phyloP scores from a whole-genome alignment of 2,888 invertebrate species.

The Andrena fulva region DNA sequence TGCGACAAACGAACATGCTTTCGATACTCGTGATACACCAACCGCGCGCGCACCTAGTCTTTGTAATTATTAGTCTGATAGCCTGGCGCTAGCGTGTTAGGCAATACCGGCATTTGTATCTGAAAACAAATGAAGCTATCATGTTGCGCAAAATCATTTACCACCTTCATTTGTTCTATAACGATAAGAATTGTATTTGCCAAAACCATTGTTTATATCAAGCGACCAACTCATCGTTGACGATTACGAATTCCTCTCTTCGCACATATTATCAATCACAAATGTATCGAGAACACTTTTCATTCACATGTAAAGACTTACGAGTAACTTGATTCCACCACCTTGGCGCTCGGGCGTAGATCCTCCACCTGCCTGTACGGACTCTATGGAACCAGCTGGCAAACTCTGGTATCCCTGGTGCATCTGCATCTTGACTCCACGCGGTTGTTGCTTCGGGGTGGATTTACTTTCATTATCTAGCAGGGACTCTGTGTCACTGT shows the following conservation, averaged over 20 bases:
- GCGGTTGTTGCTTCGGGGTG: constrained; percentile 60
- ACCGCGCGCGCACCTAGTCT: constrained; percentile 56
- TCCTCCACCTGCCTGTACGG: constrained; percentile 82
- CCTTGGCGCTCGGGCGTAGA: constrained; percentile 79
- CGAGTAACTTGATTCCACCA: constrained; percentile 81
- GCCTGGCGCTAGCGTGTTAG: constrained; percentile 68
- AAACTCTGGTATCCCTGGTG: constrained; percentile 83
- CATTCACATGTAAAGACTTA: constrained; percentile 69
- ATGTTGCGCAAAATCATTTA: constrained; percentile 25
- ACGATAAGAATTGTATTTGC: neutral
- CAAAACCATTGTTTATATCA: neutral
- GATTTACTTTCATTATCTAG: constrained; percentile 8
- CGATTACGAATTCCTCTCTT: neutral
- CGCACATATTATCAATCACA: neutral
- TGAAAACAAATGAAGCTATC: constrained; percentile 76
- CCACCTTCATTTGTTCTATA: constrained; percentile 36
- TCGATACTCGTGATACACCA: constrained; percentile 46
- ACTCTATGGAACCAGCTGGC: constrained; percentile 81
- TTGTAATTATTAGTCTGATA: constrained; percentile 67
- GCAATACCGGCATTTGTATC: constrained; percentile 81
- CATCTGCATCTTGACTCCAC: constrained; percentile 81
- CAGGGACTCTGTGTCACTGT: constrained; percentile 42
- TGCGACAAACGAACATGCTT: constrained; percentile 69
- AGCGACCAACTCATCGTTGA: neutral
- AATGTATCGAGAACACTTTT: neutral